Conservation (phyloP, 2,113 vertebrate species). For the Tylochromis polylepis region DNA sequence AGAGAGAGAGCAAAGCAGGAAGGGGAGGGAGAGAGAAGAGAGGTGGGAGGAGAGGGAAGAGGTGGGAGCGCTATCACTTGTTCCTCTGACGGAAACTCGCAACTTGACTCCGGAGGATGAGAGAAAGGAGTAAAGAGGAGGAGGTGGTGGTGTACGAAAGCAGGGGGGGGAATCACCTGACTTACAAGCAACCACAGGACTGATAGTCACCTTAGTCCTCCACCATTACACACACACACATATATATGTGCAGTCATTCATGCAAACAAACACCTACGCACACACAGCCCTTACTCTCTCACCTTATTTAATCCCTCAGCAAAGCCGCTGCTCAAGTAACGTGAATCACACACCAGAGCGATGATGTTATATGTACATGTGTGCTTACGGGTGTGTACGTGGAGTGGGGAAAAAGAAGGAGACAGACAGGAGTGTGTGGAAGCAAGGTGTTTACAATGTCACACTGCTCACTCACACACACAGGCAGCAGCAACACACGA, state of each 20-base stretch:
- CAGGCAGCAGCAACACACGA: not conserved
- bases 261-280: slow-evolving; percentile 10
- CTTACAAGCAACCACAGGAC: slow-evolving; percentile 27
- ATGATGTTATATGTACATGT: not conserved
- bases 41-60: slow-evolving; percentile 50
- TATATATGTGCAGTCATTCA: not conserved
- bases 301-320: slow-evolving; percentile 70
- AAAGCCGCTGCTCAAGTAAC: slow-evolving; percentile 29
- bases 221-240: not conserved
- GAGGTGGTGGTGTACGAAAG: not conserved
- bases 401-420: not conserved
- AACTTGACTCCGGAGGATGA: slow-evolving; percentile 62
- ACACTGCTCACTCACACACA: not conserved
- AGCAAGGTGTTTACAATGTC: slow-evolving; percentile 12
- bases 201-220: slow-evolving; percentile 7
- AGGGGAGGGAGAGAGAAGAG: slow-evolving; percentile 47
- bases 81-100: slow-evolving; percentile 69
- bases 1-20: slow-evolving; percentile 53
- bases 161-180: slow-evolving; percentile 2
- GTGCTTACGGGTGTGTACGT: not conserved
- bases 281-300: slow-evolving; percentile 56
- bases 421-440: not conserved
- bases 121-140: slow-evolving; percentile 35
- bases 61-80: slow-evolving; percentile 65
- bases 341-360: slow-evolving; percentile 41